A percentile compares a stretch with the other conserved stretches of the same genome.
phyloP scores from a whole-genome alignment of 1,140 invertebrate genomes.

The Papilio dardanus region DNA sequence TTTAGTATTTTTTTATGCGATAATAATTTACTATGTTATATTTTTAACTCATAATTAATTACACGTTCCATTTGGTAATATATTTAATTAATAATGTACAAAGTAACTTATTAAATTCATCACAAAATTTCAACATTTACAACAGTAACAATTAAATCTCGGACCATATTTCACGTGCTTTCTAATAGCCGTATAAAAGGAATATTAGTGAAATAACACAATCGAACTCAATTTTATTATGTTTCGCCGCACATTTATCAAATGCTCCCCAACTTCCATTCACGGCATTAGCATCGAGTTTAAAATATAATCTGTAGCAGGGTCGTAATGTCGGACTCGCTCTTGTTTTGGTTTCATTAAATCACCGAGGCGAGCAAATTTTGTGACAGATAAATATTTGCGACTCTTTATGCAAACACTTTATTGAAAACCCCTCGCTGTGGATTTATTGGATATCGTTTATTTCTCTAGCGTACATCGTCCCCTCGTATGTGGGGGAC shows the following conservation, averaged over 20 bases:
- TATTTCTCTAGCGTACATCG: constrained; percentile 50
- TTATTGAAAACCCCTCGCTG: constrained; percentile 55
- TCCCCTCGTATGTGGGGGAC: constrained; percentile 22
- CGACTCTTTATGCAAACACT: constrained; percentile 63
- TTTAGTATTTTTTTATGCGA: background rate
- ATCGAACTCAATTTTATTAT: constrained; percentile 18
- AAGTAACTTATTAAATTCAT: background rate
- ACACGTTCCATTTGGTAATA: too few relatives aligned
- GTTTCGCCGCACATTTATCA: constrained; percentile 27
- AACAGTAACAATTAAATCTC: background rate
- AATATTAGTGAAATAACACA: constrained; percentile 33
- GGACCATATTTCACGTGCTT: background rate
- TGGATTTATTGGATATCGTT: constrained; percentile 67
- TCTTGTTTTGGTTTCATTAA: constrained; percentile 75
- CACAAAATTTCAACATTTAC: background rate
- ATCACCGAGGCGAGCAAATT: constrained; percentile 60
- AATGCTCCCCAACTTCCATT: constrained; percentile 32
- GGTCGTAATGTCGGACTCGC: constrained; percentile 34
- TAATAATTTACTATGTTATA: background rate
- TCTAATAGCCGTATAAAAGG: constrained; percentile 7
- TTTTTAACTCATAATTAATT: too few relatives aligned
- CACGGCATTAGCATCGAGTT: constrained; percentile 27
- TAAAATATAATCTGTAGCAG: constrained; percentile 31
- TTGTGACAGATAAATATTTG: constrained; percentile 68
- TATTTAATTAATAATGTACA: background rate